These are phyloP conservation scores for Zelostemma sp. DNA, from an alignment of 1,140 invertebrate species.

Conservation along the genomic window DNA sequence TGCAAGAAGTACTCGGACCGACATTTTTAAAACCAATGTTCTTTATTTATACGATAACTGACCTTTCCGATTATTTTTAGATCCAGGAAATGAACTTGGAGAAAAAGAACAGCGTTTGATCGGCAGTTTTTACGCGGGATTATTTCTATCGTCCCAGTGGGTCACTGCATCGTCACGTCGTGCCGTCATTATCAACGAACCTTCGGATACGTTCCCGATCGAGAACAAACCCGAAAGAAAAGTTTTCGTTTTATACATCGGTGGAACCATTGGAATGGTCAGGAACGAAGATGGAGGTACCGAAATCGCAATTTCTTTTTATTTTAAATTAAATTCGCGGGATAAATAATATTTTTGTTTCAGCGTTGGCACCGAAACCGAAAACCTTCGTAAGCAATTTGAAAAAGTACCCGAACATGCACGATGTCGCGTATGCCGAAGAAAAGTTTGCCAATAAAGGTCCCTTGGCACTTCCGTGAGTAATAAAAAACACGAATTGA, in stretches of 20 bases:
- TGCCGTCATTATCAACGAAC: too few relatives aligned
- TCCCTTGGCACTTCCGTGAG: constrained; percentile 78
- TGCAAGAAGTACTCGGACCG: too few relatives aligned
- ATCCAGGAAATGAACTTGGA: too few relatives aligned
- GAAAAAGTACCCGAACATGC: constrained; percentile 79
- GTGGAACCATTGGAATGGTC: constrained; percentile 92
- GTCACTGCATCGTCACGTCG: too few relatives aligned
- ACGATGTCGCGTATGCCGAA: constrained; percentile 77
- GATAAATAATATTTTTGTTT: constrained; percentile 26
- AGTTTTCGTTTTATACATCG: constrained; percentile 87
- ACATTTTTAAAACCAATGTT: too few relatives aligned
- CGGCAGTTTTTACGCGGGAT: too few relatives aligned
- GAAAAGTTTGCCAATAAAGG: constrained; percentile 72
- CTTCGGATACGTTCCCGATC: constrained; percentile 29
- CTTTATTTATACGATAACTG: too few relatives aligned
- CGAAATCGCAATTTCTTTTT: constrained; percentile 4
- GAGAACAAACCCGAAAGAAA: constrained; percentile 51
- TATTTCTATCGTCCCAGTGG: too few relatives aligned
- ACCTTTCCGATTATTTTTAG: too few relatives aligned
- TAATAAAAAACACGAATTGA: constrained; percentile 15
- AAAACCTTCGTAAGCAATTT: constrained; percentile 75
- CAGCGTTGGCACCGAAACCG: constrained; percentile 75
- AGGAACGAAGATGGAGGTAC: constrained; percentile 79
- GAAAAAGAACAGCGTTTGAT: too few relatives aligned
- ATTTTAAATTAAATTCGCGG: constrained; percentile 2